A percentile compares a stretch with the other conserved stretches of the same genome.
These are phyloP conservation scores for Rhinichthys osculus DNA, from an alignment of 2,797 vertebrate genomes.

Conservation along the genomic window DNA sequence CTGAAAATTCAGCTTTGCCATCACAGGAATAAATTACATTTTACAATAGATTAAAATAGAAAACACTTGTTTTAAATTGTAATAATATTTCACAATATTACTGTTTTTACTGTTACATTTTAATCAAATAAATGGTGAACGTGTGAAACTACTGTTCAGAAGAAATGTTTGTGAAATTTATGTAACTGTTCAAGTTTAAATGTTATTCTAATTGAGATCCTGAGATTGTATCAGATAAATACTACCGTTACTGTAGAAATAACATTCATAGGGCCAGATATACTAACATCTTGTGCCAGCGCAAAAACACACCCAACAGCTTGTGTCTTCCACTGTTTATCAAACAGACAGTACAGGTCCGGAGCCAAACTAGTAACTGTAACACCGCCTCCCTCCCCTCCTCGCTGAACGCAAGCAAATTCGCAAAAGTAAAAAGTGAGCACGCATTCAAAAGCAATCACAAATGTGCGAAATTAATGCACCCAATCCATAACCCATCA, in stretches of 20 bases:
- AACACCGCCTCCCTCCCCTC: no score
- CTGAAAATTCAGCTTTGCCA: background rate
- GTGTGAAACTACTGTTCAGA: background rate
- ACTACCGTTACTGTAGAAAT: background rate
- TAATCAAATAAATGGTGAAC: background rate
- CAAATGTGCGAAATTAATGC: no score
- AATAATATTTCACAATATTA: background rate
- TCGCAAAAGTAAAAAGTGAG: no score
- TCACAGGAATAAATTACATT: background rate
- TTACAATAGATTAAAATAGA: background rate
- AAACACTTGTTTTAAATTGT: background rate
- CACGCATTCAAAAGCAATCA: background rate
- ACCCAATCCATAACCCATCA: no score
- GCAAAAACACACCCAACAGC: background rate
- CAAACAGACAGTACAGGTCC: background rate
- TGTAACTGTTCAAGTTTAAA: background rate
- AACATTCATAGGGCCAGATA: background rate
- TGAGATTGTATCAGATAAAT: background rate
- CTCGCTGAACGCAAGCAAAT: no score
- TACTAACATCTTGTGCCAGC: no score
- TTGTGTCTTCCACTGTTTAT: background rate
- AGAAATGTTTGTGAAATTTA: background rate
- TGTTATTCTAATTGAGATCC: background rate
- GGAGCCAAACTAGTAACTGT: no score
- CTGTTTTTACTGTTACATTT: background rate